Conservation (phyloP, 1,140 invertebrate species). For the Drosophila yakuba region DNA sequence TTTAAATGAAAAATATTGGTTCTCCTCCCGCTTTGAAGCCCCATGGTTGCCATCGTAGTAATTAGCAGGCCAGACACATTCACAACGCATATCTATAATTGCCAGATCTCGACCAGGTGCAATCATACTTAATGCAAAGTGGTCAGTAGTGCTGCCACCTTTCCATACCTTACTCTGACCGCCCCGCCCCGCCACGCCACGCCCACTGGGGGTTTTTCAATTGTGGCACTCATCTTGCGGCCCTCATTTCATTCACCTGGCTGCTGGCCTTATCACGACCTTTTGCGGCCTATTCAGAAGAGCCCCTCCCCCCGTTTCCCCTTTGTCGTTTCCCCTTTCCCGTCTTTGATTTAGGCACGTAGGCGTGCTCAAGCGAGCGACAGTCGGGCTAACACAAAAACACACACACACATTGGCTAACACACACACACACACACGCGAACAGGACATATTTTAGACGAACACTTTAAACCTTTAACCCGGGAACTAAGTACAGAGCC, state of each 20-base stretch:
- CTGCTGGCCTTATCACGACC: conserved; percentile 58
- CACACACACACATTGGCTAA: conserved; percentile 12
- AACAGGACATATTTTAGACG: conserved; percentile 38
- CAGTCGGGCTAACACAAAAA: conserved; percentile 26
- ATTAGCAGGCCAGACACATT: conserved; percentile 41
- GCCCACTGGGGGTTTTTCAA: conserved; percentile 31
- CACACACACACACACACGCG: not conserved
- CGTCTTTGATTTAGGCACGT: conserved; percentile 52
- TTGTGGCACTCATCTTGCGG: conserved; percentile 45
- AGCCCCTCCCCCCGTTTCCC: not conserved
- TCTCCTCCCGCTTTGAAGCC: not conserved
- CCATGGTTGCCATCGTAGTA: conserved; percentile 10
- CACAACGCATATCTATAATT: conserved; percentile 58
- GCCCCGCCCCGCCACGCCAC: not conserved
- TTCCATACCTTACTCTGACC: not conserved
- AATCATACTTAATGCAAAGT: conserved; percentile 55
- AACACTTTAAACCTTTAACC: conserved; percentile 60
- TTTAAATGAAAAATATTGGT: not conserved
- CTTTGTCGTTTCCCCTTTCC: not conserved
- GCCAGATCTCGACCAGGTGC: conserved; percentile 52
- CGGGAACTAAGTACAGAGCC: conserved; percentile 25
- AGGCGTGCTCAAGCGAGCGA: conserved; percentile 57
- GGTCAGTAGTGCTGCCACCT: conserved; percentile 6
- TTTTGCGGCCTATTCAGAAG: conserved; percentile 49
- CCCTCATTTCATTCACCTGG: conserved; percentile 39